A percentile compares a stretch with the other conserved stretches of the same genome.
phyloP scores from a whole-genome alignment of 2,888 invertebrate genomes.

The Campoplex capitator region DNA sequence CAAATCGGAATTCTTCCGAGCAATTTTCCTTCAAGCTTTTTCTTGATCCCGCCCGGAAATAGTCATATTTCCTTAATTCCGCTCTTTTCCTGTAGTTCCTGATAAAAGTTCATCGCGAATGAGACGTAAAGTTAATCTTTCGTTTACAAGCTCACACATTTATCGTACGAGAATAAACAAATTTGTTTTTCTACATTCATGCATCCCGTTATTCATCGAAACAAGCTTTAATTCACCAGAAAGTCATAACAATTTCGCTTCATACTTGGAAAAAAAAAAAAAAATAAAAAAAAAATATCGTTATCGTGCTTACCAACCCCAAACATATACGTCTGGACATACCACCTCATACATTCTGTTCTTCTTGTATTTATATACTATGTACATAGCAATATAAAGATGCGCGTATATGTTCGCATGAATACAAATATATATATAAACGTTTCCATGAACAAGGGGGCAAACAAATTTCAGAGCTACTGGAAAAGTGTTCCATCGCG shows the following conservation, averaged over 20 bases:
- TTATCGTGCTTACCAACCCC: constrained; percentile 25
- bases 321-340: constrained; percentile 9
- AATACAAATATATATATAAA: not conserved
- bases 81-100: too few species aligned
- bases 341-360: constrained; percentile 26
- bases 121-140: not conserved
- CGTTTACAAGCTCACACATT: not conserved
- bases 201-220: not conserved
- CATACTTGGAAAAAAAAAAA: constrained; percentile 16
- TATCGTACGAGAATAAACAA: not conserved
- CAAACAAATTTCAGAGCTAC: constrained; percentile 40
- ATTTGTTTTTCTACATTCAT: not conserved
- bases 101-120: not conserved
- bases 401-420: not conserved
- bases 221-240: not conserved
- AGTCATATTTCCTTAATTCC: too few species aligned
- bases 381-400: not conserved
- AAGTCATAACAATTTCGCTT: constrained; percentile 33
- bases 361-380: not conserved
- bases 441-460: constrained; percentile 17
- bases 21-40: too few species aligned
- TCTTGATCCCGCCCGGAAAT: too few species aligned
- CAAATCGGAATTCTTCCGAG: too few species aligned
- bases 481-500: constrained; percentile 35
- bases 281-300: not conserved